phyloP scores from a whole-genome alignment of 2,888 invertebrate genomes.

The Zaprionus lineosus region DNA sequence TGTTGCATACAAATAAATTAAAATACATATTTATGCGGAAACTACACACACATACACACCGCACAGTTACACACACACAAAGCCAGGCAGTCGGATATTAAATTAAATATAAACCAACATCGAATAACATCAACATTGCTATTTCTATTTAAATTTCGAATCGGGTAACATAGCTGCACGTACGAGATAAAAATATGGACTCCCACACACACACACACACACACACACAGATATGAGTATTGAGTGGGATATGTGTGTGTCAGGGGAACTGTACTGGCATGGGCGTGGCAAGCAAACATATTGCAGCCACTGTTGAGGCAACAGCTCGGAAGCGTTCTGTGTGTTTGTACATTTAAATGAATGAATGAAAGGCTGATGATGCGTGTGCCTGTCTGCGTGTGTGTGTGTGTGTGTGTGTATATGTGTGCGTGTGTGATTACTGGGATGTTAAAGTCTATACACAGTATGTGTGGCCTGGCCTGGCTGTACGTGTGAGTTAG shows the following conservation, averaged over 20 bases:
- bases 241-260: constrained; percentile 43
- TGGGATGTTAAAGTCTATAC: no score
- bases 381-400: constrained; percentile 30
- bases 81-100: constrained; percentile 45
- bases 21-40: constrained; percentile 59
- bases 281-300: constrained; percentile 66
- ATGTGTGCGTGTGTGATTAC: constrained; percentile 17
- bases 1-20: constrained; percentile 56
- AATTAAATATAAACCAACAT: constrained; percentile 69
- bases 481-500: constrained; percentile 60
- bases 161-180: constrained; percentile 65
- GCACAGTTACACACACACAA: neutral
- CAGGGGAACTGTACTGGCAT: constrained; percentile 21
- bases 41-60: neutral
- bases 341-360: constrained; percentile 39
- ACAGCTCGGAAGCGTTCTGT: constrained; percentile 49
- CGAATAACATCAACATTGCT: constrained; percentile 66
- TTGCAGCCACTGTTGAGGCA: constrained; percentile 65
- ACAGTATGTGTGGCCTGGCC: no score
- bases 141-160: constrained; percentile 74
- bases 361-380: constrained; percentile 60
- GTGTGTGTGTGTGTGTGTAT: constrained; percentile 8
- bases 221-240: neutral
- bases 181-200: constrained; percentile 64
- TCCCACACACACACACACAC: constrained; percentile 20